Conservation (phyloP, 2,113 vertebrate genomes). For the Lophura nycthemera region DNA sequence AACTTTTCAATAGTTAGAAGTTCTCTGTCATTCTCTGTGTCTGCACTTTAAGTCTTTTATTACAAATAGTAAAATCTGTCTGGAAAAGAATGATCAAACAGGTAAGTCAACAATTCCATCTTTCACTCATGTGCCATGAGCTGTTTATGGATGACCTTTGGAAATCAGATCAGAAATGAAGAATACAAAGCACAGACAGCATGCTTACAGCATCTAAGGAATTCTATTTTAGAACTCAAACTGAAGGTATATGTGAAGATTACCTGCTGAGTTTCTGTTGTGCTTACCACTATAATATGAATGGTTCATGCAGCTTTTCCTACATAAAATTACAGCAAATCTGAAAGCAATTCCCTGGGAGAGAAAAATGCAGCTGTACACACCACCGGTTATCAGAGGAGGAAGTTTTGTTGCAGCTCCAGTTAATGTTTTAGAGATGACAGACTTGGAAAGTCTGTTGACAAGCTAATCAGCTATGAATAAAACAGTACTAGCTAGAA, state of each 20-base stretch:
- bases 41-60: background rate
- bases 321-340: background rate
- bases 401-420: background rate
- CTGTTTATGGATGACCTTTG: background rate
- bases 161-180: background rate
- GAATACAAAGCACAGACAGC: background rate
- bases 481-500: background rate
- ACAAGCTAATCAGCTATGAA: background rate
- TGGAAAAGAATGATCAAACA: conserved; percentile 3
- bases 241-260: background rate
- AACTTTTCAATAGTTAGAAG: background rate
- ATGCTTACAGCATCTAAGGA: background rate
- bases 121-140: background rate
- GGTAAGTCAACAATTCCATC: conserved; percentile 54
- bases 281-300: background rate
- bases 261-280: background rate
- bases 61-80: background rate
- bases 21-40: background rate
- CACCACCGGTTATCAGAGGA: background rate
- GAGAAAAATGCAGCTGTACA: background rate
- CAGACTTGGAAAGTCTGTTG: background rate
- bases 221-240: background rate
- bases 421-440: background rate
- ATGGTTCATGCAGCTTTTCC: background rate
- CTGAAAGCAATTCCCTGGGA: background rate